Evolutionary conservation across 2,113 vertebrate genomes (phyloP).

Genomic region (Austrofundulus limnaeus): DNA sequence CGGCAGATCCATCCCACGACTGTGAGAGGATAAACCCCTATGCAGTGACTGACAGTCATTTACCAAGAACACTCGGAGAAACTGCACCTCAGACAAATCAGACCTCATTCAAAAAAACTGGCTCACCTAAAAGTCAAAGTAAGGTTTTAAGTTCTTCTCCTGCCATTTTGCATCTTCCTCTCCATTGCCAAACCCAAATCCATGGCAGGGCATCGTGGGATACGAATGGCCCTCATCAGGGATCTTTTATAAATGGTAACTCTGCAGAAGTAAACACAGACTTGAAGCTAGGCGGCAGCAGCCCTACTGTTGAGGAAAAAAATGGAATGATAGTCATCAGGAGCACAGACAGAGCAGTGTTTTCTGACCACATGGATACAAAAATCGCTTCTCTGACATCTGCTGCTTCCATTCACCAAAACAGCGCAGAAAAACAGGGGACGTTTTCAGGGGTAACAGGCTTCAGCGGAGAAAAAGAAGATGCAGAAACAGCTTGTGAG

Average conservation of each 20-base stretch:
- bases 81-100: constrained; percentile 61
- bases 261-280: constrained; percentile 29
- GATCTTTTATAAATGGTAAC: constrained; percentile 30
- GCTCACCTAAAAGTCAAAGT: constrained; percentile 50
- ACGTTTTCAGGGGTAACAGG: constrained; percentile 12
- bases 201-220: constrained; percentile 63
- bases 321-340: constrained; percentile 60
- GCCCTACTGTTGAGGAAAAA: constrained; percentile 56
- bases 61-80: constrained; percentile 30
- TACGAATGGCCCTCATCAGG: constrained; percentile 41
- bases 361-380: constrained; percentile 52
- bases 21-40: constrained; percentile 53
- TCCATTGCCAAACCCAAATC: constrained; percentile 75
- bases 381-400: constrained; percentile 48
- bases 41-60: constrained; percentile 53
- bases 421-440: constrained; percentile 26
- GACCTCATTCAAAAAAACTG: constrained; percentile 53
- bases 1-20: constrained; percentile 54
- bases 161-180: constrained; percentile 72
- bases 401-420: constrained; percentile 21
- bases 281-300: constrained; percentile 36
- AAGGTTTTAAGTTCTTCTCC: constrained; percentile 67
- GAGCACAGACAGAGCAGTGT: constrained; percentile 65
- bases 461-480: constrained; percentile 31
- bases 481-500: constrained; percentile 55